Base-by-base conservation (phyloP, 2,113 vertebrate species). In the Nycticryphes semicollaris region DNA sequence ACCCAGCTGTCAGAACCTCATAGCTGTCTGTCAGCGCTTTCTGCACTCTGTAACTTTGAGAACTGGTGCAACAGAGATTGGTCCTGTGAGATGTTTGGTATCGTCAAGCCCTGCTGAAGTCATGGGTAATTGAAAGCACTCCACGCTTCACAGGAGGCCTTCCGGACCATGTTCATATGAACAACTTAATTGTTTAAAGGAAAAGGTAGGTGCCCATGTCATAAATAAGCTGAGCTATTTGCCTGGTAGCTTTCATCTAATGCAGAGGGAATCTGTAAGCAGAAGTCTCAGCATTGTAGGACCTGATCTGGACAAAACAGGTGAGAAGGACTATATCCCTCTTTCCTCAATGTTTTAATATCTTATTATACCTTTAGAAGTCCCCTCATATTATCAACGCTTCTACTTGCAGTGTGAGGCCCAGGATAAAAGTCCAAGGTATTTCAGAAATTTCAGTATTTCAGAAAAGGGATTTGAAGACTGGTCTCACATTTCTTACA, bases 21-120 rank as follows among this genome's bases (percentile, higher is more conserved):
- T 0, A 4, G 20, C 14, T 48, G 11, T 64, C 48, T 43, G 41
- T 72, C 75, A 72, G 31, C 0, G 0, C 28, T 54, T 74, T 50
- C 85, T 76, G 50, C 0, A 0, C 54, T 74, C 50, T 31, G 11
- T 54, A 76, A 51, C 53, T 87, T 50, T 75, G 50, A 80, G 50
- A 89, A 59, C 35, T 64, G 37, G 31, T 70, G 66, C 51, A 77
- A 57, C 1, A 84, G 39, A 80, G 64, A 60, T 77, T 31, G 23
- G 10, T 72, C 75, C 75, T 68, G 53, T 47, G 56, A 90, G 51
- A 43, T 31, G 14, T 57, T 88, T 2, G 0, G 43, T 51, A 66
- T 50, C 7, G 3, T 33, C 67, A 90, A 84, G n/a, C 31, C 33
- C n/a, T 76, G 41, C 31, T 63, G 75, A 90, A 93, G 48, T 70